These are phyloP conservation scores for Octodon degus DNA, from an alignment of 2,113 vertebrate species.

Conservation along the genomic window DNA sequence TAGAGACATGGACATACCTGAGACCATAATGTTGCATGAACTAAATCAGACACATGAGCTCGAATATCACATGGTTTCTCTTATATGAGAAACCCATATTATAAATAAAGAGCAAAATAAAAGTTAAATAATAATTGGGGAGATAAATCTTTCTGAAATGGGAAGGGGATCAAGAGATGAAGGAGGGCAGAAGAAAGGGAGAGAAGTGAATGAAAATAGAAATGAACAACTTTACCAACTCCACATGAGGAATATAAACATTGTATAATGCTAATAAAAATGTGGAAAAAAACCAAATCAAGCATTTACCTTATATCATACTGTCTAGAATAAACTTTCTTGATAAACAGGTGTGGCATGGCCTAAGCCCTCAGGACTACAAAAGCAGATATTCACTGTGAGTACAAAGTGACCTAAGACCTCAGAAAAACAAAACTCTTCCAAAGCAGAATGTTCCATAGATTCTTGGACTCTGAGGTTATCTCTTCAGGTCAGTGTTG, in stretches of 20 bases:
- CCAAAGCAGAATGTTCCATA: not conserved
- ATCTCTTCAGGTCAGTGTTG: not conserved
- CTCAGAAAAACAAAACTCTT: not conserved
- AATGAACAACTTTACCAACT: not conserved
- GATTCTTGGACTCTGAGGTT: not conserved
- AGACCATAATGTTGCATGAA: not conserved
- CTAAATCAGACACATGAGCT: not conserved
- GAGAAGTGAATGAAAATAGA: not conserved
- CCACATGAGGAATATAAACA: not conserved
- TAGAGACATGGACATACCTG: not conserved
- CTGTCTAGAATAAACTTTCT: conserved; percentile 2
- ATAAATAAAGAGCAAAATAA: not conserved
- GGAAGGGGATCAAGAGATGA: not conserved
- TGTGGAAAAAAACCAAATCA: not conserved
- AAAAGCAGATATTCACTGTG: not conserved
- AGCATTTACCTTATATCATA: not conserved
- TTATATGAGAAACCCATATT: not conserved
- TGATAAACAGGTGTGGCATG: not conserved
- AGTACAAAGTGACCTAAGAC: not conserved
- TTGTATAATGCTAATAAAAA: not conserved
- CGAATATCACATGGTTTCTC: not conserved
- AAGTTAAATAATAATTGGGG: not conserved
- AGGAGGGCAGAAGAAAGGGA: not conserved
- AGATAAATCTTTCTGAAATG: not conserved
- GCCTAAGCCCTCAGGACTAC: not conserved